Conservation (phyloP, 2,888 invertebrate genomes). For the Amphipoea oculea region DNA sequence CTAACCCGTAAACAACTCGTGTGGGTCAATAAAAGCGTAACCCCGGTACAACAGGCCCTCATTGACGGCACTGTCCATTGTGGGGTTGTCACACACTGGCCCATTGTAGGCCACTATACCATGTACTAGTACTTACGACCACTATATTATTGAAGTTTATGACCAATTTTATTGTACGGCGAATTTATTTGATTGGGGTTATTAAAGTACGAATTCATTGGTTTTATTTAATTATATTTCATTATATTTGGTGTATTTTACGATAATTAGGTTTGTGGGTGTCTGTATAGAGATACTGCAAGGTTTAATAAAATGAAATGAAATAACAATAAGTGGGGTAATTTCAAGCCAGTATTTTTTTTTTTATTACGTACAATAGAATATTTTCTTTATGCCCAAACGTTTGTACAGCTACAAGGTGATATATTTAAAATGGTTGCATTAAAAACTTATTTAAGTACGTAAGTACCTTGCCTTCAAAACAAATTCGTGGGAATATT, state of each 20-base stretch:
- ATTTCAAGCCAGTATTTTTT: neutral
- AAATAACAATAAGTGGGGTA: neutral
- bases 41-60: conserved; percentile 67
- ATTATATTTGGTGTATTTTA: neutral
- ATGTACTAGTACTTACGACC: conserved; percentile 38
- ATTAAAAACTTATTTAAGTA: neutral
- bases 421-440: neutral
- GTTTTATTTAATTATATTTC: conserved; percentile 22
- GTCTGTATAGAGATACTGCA: neutral
- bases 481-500: neutral
- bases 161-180: conserved; percentile 18
- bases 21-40: conserved; percentile 74
- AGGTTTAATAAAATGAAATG: neutral
- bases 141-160: conserved; percentile 42
- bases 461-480: neutral
- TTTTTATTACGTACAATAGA: neutral
- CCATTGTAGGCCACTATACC: conserved; percentile 49
- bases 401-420: neutral
- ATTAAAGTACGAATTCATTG: conserved; percentile 33
- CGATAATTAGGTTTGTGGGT: neutral
- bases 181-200: conserved; percentile 33
- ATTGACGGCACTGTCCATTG: conserved; percentile 62
- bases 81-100: conserved; percentile 60
- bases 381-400: neutral
- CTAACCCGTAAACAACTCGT: conserved; percentile 67